Evolutionary conservation across 2,888 invertebrate genomes (phyloP).

Genomic region (Aporophyla lueneburgensis): DNA sequence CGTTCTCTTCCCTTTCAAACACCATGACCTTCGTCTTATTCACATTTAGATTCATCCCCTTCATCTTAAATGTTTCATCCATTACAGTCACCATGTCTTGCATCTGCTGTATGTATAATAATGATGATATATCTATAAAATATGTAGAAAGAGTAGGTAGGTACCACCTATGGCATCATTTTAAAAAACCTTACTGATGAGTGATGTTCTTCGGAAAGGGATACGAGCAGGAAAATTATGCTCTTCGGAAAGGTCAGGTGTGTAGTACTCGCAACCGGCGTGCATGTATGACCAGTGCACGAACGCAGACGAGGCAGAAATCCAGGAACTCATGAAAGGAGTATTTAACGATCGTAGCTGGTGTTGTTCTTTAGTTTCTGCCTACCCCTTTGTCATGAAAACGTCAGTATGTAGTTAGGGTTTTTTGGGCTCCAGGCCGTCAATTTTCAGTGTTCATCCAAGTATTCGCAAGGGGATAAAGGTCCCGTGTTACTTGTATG

Average conservation of each 20-base stretch:
- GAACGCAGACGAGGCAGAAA: neutral
- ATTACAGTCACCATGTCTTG: too few species aligned
- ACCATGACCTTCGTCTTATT: too few species aligned
- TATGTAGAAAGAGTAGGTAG: too few species aligned
- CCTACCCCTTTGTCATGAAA: neutral
- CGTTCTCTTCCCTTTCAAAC: too few species aligned
- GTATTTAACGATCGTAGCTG: neutral
- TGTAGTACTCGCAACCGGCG: neutral
- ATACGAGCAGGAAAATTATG: neutral
- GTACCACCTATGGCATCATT: too few species aligned
- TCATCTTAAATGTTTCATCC: too few species aligned
- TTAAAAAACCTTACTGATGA: neutral
- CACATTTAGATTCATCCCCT: too few species aligned
- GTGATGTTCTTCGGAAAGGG: neutral
- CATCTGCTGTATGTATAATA: too few species aligned
- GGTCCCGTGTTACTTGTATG: too few species aligned
- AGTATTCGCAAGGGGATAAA: neutral
- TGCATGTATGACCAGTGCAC: neutral
- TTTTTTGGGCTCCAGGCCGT: neutral
- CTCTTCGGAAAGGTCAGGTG: neutral
- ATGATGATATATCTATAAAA: too few species aligned
- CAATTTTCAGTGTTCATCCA: neutral
- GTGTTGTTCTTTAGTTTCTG: neutral
- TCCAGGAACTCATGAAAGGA: too few species aligned
- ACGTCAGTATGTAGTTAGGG: neutral